These are phyloP conservation scores for Apodemus speciosus DNA, from an alignment of 2,113 vertebrate species.

Conservation along the genomic window DNA sequence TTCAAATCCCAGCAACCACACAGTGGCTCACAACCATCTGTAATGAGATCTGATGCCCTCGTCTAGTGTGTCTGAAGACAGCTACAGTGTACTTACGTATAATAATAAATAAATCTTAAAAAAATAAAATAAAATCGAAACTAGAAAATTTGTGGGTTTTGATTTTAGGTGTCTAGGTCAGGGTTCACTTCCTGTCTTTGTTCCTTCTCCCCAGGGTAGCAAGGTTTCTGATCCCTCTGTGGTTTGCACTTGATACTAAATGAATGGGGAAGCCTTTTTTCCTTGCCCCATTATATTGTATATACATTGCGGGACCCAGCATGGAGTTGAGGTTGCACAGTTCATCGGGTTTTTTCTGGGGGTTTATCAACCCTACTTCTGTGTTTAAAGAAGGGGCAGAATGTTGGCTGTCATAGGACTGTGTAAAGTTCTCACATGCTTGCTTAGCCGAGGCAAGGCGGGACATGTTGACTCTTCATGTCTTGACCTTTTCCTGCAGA, in stretches of 20 bases:
- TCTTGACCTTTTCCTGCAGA: conserved; percentile 80
- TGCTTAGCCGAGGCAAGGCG: neutral
- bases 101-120: too few species aligned
- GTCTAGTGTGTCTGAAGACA: too few species aligned
- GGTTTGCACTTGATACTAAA: conserved; percentile 31
- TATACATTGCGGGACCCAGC: neutral
- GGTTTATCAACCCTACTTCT: conserved; percentile 16
- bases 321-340: neutral
- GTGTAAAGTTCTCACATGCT: neutral
- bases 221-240: neutral
- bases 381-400: neutral
- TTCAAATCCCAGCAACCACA: too few species aligned
- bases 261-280: conserved; percentile 6
- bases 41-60: too few species aligned
- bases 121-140: conserved; percentile 12
- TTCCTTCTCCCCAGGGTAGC: neutral
- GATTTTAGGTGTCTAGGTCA: neutral
- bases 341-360: neutral
- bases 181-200: neutral
- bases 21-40: too few species aligned
- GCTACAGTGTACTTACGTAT: too few species aligned
- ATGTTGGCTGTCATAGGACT: neutral
- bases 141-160: neutral
- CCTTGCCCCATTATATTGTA: neutral
- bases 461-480: neutral